Evolutionary conservation across 2,113 vertebrate genomes (phyloP).

Genomic region (Cebus imitator): DNA sequence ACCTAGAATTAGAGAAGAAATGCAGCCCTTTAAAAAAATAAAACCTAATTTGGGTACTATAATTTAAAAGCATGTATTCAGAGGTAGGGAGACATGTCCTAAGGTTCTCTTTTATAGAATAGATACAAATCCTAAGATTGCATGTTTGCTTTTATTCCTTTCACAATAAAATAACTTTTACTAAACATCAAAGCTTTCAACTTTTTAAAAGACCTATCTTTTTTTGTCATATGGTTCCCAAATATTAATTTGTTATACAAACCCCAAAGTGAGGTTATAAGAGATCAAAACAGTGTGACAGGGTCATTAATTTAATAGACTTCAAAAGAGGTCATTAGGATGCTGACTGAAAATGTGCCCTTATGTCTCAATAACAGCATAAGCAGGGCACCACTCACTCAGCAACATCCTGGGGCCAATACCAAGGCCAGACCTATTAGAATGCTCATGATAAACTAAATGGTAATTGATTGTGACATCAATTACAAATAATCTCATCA

Average conservation of each 20-base stretch:
- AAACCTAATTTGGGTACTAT: neutral
- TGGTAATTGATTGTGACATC: slow-evolving; percentile 95
- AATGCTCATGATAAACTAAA: slow-evolving; percentile 89
- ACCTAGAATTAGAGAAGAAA: slow-evolving; percentile 86
- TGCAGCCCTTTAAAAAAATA: neutral
- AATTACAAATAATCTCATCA: slow-evolving; percentile 98
- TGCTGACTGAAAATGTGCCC: slow-evolving; percentile 89
- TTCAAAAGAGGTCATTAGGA: slow-evolving; percentile 95
- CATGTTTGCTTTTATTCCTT: slow-evolving; percentile 57
- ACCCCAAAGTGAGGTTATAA: slow-evolving; percentile 83
- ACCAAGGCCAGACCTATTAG: slow-evolving; percentile 92
- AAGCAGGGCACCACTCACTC: slow-evolving; percentile 88
- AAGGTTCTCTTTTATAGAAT: slow-evolving; percentile 20
- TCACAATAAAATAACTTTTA: neutral
- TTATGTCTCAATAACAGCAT: slow-evolving; percentile 87
- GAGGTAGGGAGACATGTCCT: neutral
- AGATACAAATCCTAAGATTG: neutral
- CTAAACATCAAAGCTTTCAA: slow-evolving; percentile 25
- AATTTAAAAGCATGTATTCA: neutral
- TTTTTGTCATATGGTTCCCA: slow-evolving; percentile 79
- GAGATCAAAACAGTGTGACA: slow-evolving; percentile 90
- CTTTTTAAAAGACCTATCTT: slow-evolving; percentile 70
- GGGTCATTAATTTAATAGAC: slow-evolving; percentile 94
- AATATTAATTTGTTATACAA: slow-evolving; percentile 83
- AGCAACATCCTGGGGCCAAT: slow-evolving; percentile 91